A percentile compares a stretch with the other conserved stretches of the same genome.
phyloP scores from a whole-genome alignment of 2,888 invertebrate species.

The Brachyopa scutellaris region DNA sequence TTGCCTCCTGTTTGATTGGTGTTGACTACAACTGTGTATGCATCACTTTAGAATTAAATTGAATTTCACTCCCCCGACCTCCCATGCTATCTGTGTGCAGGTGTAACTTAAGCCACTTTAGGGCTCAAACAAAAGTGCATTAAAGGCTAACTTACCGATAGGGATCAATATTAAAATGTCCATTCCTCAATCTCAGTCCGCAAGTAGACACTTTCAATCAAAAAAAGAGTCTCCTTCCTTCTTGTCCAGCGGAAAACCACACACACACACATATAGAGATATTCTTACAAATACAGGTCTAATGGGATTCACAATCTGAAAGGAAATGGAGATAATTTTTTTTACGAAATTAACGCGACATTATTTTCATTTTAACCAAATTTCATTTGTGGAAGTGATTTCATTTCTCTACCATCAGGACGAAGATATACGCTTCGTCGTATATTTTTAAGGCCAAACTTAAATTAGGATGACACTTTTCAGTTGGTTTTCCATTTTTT shows the following conservation, averaged over 20 bases:
- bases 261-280: too few species aligned
- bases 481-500: slow-evolving; percentile 12
- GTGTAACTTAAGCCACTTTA: slow-evolving; percentile 18
- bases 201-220: too few species aligned
- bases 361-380: slow-evolving; percentile 46
- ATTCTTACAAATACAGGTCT: too few species aligned
- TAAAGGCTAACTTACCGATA: not conserved
- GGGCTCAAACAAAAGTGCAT: not conserved
- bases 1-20: too few species aligned
- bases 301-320: slow-evolving; percentile 19
- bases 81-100: too few species aligned
- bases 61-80: slow-evolving; percentile 14
- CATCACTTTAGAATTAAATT: slow-evolving; percentile 14
- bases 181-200: too few species aligned
- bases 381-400: slow-evolving; percentile 43
- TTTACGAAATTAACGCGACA: slow-evolving; percentile 29
- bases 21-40: slow-evolving; percentile 3
- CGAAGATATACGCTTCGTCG: too few species aligned
- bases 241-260: not conserved
- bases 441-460: not conserved
- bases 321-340: slow-evolving; percentile 34
- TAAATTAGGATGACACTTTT: slow-evolving; percentile 25
- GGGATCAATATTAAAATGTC: not conserved
- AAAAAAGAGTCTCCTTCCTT: too few species aligned
- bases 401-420: not conserved